A percentile compares a stretch with the other conserved stretches of the same genome.
Evolutionary conservation across 1,140 invertebrate genomes (phyloP).

Genomic region (Platyura marginata): DNA sequence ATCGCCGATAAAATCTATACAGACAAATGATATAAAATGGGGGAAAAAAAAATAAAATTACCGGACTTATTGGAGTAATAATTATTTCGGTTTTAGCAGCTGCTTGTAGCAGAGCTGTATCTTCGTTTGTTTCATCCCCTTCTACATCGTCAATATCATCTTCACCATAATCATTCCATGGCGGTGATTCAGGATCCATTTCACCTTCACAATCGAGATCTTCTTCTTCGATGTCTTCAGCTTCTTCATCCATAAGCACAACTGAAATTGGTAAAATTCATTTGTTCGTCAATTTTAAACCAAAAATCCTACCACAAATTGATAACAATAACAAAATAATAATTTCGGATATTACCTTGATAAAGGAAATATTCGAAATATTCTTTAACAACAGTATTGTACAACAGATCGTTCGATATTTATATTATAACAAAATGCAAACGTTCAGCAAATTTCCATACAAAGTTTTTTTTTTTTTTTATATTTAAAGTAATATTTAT

Average conservation of each 20-base stretch:
- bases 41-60: slow-evolving; percentile 7
- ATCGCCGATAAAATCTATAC: background rate
- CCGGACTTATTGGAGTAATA: slow-evolving; percentile 27
- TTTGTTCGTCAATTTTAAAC: too few relatives aligned
- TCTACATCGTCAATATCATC: slow-evolving; percentile 27
- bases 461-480: too few relatives aligned
- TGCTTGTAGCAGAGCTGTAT: slow-evolving; percentile 31
- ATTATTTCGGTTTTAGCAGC: slow-evolving; percentile 25
- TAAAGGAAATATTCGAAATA: too few relatives aligned
- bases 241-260: slow-evolving; percentile 32
- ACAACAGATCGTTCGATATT: too few relatives aligned
- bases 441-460: too few relatives aligned
- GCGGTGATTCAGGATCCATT: slow-evolving; percentile 21
- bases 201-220: slow-evolving; percentile 24
- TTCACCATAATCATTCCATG: slow-evolving; percentile 23
- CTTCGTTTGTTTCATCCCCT: slow-evolving; percentile 28
- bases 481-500: too few relatives aligned
- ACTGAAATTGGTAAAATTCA: too few relatives aligned
- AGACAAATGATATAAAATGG: background rate
- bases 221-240: slow-evolving; percentile 25
- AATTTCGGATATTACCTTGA: too few relatives aligned
- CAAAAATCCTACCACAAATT: too few relatives aligned
- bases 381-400: too few relatives aligned
- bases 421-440: too few relatives aligned
- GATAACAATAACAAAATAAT: too few relatives aligned